Base-by-base conservation (phyloP, 2,888 invertebrate species). In the Lacanobia wlatinum region DNA sequence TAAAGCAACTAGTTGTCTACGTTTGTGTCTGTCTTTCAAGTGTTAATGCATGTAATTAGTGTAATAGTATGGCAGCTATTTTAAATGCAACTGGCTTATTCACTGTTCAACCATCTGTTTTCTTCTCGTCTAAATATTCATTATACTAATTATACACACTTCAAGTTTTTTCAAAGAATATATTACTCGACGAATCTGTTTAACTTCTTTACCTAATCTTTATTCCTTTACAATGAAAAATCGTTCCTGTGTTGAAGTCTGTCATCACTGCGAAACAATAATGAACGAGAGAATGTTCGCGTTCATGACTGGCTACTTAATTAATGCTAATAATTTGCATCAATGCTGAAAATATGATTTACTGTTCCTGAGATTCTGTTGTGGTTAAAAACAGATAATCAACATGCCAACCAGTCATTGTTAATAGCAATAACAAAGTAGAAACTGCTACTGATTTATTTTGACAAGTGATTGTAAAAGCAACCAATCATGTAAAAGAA, bases 231-330 rank as follows among this genome's bases (percentile, higher is more conserved):
- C 61, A 68, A 61, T 80, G 71, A 70, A 76, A 81, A 81, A 72
- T 70, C 38, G n/a, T 69, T 28, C 21, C 21, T 18, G 59, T 21
- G 63, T 69, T 75, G 62, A 76, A 63, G 67, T 67, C 82, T 84
- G 82, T 84, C 84, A 82, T 83, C 80, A 67, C 72, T 48, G 72
- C 14, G 52, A 69, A 82, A 77, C 69, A 82, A 76, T 74, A 79
- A 76, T 67, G 70, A 76, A 59, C 52, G 60, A 43, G 74, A 58
- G 65, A 83, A 76, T 81, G 71, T 72, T 73, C n/a, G 52, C 53
- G 60, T 61, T 68, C 65, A 76, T 76, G 70, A 73, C 61, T 21
- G 61, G 61, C 50, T 64, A 72, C 58, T 77, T 76, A 71, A 83
- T 81, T 78, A 76, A 72, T 72, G 64, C 55, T 63, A 53, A 70